A percentile compares a stretch with the other conserved stretches of the same genome.
These are phyloP conservation scores for Lithophane socia DNA, from an alignment of 2,888 invertebrate genomes.

Conservation along the genomic window DNA sequence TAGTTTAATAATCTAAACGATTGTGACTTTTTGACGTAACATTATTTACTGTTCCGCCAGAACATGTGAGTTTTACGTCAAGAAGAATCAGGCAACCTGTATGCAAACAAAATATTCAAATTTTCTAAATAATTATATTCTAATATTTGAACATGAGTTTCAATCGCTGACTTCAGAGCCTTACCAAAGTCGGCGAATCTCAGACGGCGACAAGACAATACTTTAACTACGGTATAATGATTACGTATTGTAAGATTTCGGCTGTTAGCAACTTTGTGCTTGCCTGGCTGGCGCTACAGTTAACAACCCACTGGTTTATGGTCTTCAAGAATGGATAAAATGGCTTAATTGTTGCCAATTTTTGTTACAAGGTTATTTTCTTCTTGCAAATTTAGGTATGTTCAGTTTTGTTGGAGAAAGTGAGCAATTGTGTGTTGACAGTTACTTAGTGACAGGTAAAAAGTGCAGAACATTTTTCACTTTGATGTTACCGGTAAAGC, in stretches of 20 bases:
- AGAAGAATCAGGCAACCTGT: conserved; percentile 6
- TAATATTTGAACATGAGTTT: not conserved
- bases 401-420: conserved; percentile 33
- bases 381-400: conserved; percentile 36
- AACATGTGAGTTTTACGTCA: conserved; percentile 29
- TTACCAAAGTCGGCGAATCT: conserved; percentile 78
- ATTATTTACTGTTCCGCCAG: conserved; percentile 37
- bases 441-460: conserved; percentile 30
- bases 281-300: conserved; percentile 67
- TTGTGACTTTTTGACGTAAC: conserved; percentile 26
- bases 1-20: conserved; percentile 17
- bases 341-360: conserved; percentile 51
- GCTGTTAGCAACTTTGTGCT: conserved; percentile 71
- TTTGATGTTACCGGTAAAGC: not conserved
- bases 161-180: conserved; percentile 70
- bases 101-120: not conserved
- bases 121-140: conserved; percentile 13
- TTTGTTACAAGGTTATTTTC: conserved; percentile 44
- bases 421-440: conserved; percentile 25
- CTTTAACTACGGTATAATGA: conserved; percentile 85
- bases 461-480: conserved; percentile 8
- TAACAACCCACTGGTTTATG: conserved; percentile 64
- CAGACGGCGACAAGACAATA: conserved; percentile 86
- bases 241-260: conserved; percentile 82
- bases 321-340: conserved; percentile 18